phyloP scores from a whole-genome alignment of 2,888 invertebrate genomes.

The Taphrorychus bicolor region DNA sequence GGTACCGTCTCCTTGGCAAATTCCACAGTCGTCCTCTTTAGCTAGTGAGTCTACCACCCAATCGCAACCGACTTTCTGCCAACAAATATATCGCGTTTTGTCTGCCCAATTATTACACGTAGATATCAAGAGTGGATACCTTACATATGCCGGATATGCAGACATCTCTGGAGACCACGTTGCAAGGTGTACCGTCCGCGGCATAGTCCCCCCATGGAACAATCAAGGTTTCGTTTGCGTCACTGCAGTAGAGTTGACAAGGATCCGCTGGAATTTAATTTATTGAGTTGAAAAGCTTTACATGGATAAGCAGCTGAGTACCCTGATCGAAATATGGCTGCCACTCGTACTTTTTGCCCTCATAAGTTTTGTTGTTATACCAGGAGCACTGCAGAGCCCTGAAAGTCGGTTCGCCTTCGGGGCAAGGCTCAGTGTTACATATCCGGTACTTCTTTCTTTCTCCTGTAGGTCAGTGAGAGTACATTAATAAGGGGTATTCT shows the following conservation, averaged over 20 bases:
- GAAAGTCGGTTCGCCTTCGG: constrained; percentile 73
- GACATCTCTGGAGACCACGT: constrained; percentile 80
- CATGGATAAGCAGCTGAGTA: too few species aligned
- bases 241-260: constrained; percentile 84
- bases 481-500: too few species aligned
- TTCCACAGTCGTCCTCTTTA: constrained; percentile 84
- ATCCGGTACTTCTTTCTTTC: constrained; percentile 78
- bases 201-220: constrained; percentile 78
- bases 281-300: too few species aligned
- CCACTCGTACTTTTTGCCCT: constrained; percentile 75
- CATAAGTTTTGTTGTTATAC: constrained; percentile 72
- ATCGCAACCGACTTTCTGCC: constrained; percentile 92
- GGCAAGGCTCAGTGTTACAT: constrained; percentile 81
- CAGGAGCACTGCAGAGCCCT: constrained; percentile 79
- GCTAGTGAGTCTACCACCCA: constrained; percentile 83
- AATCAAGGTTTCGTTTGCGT: constrained; percentile 75
- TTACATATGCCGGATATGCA: constrained; percentile 80
- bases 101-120: too few species aligned
- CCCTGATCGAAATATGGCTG: constrained; percentile 53
- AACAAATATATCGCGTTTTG: too few species aligned
- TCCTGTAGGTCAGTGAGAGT: too few species aligned
- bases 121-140: constrained; percentile 63
- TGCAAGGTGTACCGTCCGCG: constrained; percentile 86
- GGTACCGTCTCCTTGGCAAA: constrained; percentile 85
- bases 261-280: constrained; percentile 67